Base-by-base conservation (phyloP, 2,113 vertebrate genomes). In the Chitala chitala region DNA sequence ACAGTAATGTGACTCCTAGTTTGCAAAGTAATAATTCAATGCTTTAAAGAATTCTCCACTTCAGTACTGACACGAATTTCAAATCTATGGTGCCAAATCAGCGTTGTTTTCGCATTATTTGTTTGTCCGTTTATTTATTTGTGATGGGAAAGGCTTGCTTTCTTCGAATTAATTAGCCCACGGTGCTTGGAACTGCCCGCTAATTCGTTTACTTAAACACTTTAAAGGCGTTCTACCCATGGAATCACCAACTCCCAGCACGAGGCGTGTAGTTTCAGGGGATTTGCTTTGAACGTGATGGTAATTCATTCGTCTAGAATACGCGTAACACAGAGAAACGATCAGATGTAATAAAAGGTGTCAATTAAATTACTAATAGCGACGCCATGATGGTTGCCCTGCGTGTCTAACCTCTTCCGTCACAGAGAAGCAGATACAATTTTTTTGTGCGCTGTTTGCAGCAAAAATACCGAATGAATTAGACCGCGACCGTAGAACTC, bases 121-220 rank as follows among this genome's bases (percentile, higher is more conserved):
- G 48, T 12, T 40, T 65, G 40, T 5, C 46, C 65, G 58, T 54
- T 73, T 81, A 72, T 83, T 77, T 64, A 77, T 81, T 82, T 50
- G 13, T 65, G 8, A 51, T 31, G 38, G 38, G 65, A 65, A 38
- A 29, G 31, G 31, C 31, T 73, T 48, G 46, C 54, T 72, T 65
- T 78, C 33, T n/a, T 69, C 12, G 15, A 73, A 61, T 17, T 22
- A 31, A 54, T 78, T 58, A 72, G n/a, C n/a, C n/a, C n/a, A n/a
- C 80, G 82, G 69, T 76, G 78, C 85, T 85, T 76, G 78, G 75
- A 77, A 29, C 72, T 50, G 6, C 66, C 69, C 24, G 59, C 56
- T 89, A 89, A 90, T 90, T 86, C 82, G 86, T 89, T 89, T 86
- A 89, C 89, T 86, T 77, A 85, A 85, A 79, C 86, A 76, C 70